Evolutionary conservation across 2,888 invertebrate genomes (phyloP).

Genomic region (Rotaria socialis): DNA sequence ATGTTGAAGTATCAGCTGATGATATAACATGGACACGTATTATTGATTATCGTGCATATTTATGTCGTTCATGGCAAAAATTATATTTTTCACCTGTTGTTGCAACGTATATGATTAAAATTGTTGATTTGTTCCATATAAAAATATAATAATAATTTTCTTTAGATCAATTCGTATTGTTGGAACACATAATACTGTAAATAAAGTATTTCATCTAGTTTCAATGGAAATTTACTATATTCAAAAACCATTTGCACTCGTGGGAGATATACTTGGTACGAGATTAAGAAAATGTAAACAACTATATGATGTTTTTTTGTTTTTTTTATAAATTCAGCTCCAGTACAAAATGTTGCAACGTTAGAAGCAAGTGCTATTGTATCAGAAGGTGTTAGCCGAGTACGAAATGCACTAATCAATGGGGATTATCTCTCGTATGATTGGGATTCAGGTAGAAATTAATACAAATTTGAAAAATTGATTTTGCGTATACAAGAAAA

Average conservation of each 20-base stretch:
- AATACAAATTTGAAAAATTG: background rate
- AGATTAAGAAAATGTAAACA: background rate
- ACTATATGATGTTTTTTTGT: background rate
- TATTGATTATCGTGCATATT: constrained; percentile 82
- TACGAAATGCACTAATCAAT: constrained; percentile 87
- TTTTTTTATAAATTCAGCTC: constrained; percentile 64
- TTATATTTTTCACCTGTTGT: constrained; percentile 84
- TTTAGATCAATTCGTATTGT: constrained; percentile 72
- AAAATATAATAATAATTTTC: background rate
- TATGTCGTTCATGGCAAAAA: constrained; percentile 92
- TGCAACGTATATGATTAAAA: constrained; percentile 65
- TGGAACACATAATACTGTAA: constrained; percentile 94
- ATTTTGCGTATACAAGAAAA: background rate
- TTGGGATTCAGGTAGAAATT: constrained; percentile 76
- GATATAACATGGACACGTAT: constrained; percentile 88
- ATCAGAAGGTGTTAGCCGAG: constrained; percentile 87
- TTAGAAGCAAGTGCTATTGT: constrained; percentile 83
- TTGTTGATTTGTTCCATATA: too few relatives aligned
- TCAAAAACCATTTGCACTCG: constrained; percentile 23
- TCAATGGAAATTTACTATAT: constrained; percentile 41
- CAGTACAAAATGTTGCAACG: constrained; percentile 84
- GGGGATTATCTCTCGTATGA: constrained; percentile 90
- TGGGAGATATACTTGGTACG: constrained; percentile 33
- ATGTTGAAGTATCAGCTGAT: constrained; percentile 91
- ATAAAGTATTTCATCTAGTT: constrained; percentile 95